These are phyloP conservation scores for Scyliorhinus canicula DNA, from an alignment of 2,797 vertebrate genomes.

Conservation along the genomic window DNA sequence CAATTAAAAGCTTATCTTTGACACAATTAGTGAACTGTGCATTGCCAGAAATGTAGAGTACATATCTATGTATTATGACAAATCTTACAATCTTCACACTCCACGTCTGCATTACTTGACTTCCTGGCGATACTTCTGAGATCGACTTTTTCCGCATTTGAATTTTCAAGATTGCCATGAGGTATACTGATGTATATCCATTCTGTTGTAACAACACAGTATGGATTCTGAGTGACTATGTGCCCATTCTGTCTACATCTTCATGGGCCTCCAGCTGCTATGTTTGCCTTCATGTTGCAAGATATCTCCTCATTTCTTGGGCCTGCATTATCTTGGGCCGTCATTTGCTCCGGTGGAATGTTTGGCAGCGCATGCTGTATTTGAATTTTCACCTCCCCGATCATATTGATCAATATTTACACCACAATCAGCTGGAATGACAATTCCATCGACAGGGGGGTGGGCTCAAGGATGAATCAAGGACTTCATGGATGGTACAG, in stretches of 20 bases:
- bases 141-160: background rate
- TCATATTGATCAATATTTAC: background rate
- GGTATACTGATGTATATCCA: background rate
- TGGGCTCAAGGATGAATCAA: background rate
- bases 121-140: background rate
- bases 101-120: background rate
- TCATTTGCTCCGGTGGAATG: background rate
- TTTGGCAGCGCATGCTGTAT: background rate
- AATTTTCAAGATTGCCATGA: background rate
- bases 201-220: background rate
- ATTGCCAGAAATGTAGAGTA: constrained; percentile 1
- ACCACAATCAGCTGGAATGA: too few relatives aligned
- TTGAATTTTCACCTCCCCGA: background rate
- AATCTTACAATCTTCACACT: background rate
- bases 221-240: background rate
- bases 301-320: background rate
- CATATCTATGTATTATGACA: background rate
- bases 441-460: background rate
- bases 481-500: background rate
- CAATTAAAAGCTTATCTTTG: background rate
- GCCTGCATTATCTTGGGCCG: too few relatives aligned
- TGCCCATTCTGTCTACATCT: background rate
- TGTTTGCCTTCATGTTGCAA: background rate
- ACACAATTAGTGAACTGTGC: background rate
- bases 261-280: background rate